phyloP scores from a whole-genome alignment of 2,888 invertebrate species.

The Pristionchus entomophagus region DNA sequence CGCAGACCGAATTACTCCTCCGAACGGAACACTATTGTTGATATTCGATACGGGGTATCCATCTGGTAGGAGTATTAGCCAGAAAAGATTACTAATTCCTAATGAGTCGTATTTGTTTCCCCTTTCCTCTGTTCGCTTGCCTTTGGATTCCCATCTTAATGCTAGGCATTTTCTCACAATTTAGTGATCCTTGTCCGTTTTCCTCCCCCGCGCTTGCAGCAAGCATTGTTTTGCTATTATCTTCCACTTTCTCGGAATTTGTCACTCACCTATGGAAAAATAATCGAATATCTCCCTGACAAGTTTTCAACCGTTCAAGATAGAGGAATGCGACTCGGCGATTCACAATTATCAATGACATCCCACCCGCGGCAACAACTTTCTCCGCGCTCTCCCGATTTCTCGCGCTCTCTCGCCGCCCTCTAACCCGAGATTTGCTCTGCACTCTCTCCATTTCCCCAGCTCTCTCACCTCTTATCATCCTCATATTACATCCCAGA shows the following conservation, averaged over 20 bases:
- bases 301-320: not conserved
- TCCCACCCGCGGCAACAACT: not conserved
- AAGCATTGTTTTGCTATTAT: no score
- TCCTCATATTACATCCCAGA: conserved; percentile 35
- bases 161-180: no score
- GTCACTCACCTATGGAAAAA: no score
- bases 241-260: no score
- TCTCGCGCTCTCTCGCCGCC: not conserved
- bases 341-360: conserved; percentile 37
- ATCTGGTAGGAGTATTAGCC: not conserved
- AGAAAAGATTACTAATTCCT: not conserved
- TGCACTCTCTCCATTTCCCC: not conserved
- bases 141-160: no score
- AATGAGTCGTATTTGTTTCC: no score
- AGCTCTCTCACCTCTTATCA: conserved; percentile 28
- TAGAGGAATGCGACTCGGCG: not conserved
- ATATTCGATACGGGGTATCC: not conserved
- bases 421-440: not conserved
- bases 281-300: not conserved
- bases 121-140: no score
- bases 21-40: not conserved
- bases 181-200: no score
- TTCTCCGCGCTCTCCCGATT: not conserved
- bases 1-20: not conserved
- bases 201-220: no score